Base-by-base conservation (phyloP, 2,797 vertebrate species). In the Sebastolobus alascanus region DNA sequence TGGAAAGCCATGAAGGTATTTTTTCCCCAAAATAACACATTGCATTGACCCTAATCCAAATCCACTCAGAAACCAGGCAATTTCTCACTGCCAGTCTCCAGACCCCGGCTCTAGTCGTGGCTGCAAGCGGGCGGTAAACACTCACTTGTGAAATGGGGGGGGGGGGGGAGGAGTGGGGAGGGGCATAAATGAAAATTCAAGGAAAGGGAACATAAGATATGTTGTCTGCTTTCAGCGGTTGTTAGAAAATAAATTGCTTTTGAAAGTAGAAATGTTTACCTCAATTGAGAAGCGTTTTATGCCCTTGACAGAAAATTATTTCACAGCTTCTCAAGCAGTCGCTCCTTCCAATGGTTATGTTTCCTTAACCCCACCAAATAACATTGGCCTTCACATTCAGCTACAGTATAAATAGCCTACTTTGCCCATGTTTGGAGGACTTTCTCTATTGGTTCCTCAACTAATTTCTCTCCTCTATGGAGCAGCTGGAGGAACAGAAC, bases 231-330 rank as follows among this genome's bases (percentile, higher is more conserved):
- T 94, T 94, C 90, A 93, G 93, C 75, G 79, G 90, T 92, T 94
- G 93, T 93, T 94, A 92, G 86, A 89, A 95, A 95, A 94, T 94
- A 94, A 94, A 96, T 94, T 95, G 92, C 93, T 94, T 93, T 92
- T 93, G 93, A 94, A 94, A 94, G 92, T 93, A 92, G 89, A 94
- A 94, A 94, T 94, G 93, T 95, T 95, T 94, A 94, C 92, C 92
- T 91, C 93, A 93, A 93, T 92, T 94, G 93, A 93, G 92, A 89
- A 91, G 65, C 91, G 66, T 92, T 95, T 95, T 93, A 90, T 93
- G 89, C 90, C 91, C 92, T 93, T 94, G 93, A 93, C 93, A 93
- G 91, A 90, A 95, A 95, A 93, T 93, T 88, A 92, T 94, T 94
- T 91, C 86, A 91, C 91, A 90, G 90, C 91, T 87, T 93, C 91